Conservation (phyloP, 2,113 vertebrate species). For the Ammodramus savannarum region DNA sequence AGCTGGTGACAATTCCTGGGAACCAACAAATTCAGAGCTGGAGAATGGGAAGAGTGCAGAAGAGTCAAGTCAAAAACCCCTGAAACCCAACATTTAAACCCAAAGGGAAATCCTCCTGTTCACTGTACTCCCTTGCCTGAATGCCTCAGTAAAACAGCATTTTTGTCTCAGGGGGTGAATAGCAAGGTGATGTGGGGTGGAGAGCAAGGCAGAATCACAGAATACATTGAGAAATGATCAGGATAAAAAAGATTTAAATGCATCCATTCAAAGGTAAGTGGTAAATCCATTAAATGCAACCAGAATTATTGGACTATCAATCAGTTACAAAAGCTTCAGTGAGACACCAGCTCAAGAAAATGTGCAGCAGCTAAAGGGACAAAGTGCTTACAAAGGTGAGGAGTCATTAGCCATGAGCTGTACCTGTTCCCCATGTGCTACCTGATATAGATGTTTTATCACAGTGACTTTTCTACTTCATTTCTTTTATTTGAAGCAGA, state of each 20-base stretch:
- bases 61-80: not conserved
- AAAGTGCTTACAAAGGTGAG: not conserved
- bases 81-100: not conserved
- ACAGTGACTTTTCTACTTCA: not conserved
- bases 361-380: not conserved
- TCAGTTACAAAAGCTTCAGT: not conserved
- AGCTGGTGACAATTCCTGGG: not conserved
- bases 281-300: not conserved
- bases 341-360: not conserved
- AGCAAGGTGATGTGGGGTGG: not conserved
- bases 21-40: not conserved
- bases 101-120: not conserved
- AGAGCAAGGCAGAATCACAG: not conserved
- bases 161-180: not conserved
- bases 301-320: not conserved
- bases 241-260: not conserved
- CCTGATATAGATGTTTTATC: not conserved
- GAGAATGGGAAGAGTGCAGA: not conserved
- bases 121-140: not conserved
- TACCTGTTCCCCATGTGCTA: not conserved
- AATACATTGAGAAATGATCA: not conserved
- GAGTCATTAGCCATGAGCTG: not conserved
- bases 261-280: not conserved
- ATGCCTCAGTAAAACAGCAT: not conserved
- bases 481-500: not conserved